A percentile compares a stretch with the other conserved stretches of the same genome.
phyloP scores from a whole-genome alignment of 2,113 vertebrate species.

The Phodopus roborovskii region DNA sequence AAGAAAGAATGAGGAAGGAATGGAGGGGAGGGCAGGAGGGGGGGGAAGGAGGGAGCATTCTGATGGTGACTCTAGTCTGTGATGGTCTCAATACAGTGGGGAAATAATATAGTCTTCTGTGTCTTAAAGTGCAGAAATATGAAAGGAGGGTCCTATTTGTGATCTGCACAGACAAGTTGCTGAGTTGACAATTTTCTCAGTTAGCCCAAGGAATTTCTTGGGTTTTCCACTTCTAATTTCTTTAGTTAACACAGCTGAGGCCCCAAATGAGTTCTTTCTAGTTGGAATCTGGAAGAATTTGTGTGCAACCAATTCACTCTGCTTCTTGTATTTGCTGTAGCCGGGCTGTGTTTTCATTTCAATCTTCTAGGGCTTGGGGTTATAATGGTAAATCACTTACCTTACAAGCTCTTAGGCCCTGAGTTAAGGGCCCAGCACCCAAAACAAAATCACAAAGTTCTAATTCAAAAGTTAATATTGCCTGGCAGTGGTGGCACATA shows the following conservation, averaged over 20 bases:
- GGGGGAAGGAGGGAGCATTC: neutral
- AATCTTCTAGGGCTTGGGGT: neutral
- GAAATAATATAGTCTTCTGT: neutral
- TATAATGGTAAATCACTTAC: neutral
- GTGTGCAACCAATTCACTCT: neutral
- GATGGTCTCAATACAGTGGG: neutral
- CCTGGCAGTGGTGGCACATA: neutral
- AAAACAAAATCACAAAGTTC: neutral
- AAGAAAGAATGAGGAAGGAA: neutral
- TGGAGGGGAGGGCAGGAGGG: neutral
- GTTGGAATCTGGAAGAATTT: neutral
- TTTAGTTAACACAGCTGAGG: neutral
- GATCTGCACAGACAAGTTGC: neutral
- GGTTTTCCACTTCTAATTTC: neutral
- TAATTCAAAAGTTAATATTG: neutral
- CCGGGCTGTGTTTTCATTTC: neutral
- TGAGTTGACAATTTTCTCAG: neutral
- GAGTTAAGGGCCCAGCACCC: neutral
- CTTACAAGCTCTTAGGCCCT: neutral
- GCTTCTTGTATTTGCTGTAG: neutral
- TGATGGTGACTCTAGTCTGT: neutral
- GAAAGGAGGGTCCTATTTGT: neutral
- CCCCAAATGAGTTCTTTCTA: neutral
- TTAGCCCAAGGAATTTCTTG: neutral
- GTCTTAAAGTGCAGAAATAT: neutral